These are phyloP conservation scores for Luidia sarsii DNA, from an alignment of 53 echinoderm and acorn worm species.

Conservation along the genomic window DNA sequence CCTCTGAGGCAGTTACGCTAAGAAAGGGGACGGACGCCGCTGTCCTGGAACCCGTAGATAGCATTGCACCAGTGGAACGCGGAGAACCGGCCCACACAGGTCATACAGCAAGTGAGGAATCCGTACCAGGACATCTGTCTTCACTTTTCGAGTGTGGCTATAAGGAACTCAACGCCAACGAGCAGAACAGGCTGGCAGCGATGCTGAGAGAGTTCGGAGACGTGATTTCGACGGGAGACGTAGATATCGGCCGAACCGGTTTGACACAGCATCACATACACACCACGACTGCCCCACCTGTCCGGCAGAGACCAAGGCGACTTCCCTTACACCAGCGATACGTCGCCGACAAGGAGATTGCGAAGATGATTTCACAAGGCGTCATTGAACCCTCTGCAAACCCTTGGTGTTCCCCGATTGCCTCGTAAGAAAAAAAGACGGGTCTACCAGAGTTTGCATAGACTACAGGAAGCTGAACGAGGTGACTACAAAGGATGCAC, in stretches of 20 bases:
- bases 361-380: conserved; percentile 37
- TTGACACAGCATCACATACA: conserved; percentile 39
- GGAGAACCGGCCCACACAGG: neutral
- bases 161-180: too few species aligned
- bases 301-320: conserved; percentile 34
- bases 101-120: too few species aligned
- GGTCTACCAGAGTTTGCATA: neutral
- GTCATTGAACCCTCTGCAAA: conserved; percentile 32
- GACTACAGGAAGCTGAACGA: neutral
- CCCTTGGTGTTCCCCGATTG: conserved; percentile 50
- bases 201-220: conserved; percentile 2
- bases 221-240: conserved; percentile 4
- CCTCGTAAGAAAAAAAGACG: neutral
- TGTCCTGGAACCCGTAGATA: conserved; percentile 2
- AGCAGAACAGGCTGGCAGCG: neutral
- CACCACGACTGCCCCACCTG: conserved; percentile 37
- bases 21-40: too few species aligned
- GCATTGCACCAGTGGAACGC: neutral
- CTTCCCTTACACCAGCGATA: conserved; percentile 25
- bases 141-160: neutral
- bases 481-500: neutral
- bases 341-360: conserved; percentile 7
- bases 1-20: neutral
- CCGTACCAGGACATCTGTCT: neutral
- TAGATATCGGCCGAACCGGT: conserved; percentile 17